Evolutionary conservation across 2,113 vertebrate species (phyloP).

Genomic region (Oncorhynchus clarkii): DNA sequence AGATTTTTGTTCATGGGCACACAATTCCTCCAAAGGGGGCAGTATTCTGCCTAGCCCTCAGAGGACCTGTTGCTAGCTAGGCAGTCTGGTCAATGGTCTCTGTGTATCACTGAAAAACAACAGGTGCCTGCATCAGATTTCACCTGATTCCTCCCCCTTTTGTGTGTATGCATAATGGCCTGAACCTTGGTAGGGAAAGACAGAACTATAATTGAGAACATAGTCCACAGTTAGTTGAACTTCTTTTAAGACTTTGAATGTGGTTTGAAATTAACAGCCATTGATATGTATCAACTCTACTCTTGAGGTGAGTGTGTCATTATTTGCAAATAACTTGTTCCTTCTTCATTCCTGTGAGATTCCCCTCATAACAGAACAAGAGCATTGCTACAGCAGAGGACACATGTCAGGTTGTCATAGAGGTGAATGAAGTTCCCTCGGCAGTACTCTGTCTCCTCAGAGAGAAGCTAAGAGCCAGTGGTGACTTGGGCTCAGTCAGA

Average conservation of each 20-base stretch:
- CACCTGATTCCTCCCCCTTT: constrained; percentile 14
- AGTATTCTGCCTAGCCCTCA: neutral
- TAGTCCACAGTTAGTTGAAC: neutral
- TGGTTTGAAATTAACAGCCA: neutral
- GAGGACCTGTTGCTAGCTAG: constrained; percentile 21
- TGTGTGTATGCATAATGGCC: constrained; percentile 1
- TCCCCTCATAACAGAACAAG: neutral
- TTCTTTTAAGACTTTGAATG: too few species aligned
- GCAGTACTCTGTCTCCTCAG: neutral
- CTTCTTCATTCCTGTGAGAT: neutral
- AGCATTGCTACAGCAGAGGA: neutral
- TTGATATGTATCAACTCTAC: neutral
- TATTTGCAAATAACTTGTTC: neutral
- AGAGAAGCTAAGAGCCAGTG: neutral
- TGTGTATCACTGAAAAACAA: constrained; percentile 28
- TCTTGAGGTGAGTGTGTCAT: constrained; percentile 5
- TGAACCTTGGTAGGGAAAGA: neutral
- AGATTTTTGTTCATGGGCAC: too few species aligned
- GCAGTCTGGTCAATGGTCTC: neutral
- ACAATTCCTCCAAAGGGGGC: too few species aligned
- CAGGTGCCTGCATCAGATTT: constrained; percentile 44
- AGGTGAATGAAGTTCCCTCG: neutral
- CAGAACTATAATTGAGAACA: neutral
- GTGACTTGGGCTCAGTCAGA: neutral
- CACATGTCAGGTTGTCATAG: neutral